Conservation (phyloP, 1,140 invertebrate genomes). For the Penaeus vannamei region DNA sequence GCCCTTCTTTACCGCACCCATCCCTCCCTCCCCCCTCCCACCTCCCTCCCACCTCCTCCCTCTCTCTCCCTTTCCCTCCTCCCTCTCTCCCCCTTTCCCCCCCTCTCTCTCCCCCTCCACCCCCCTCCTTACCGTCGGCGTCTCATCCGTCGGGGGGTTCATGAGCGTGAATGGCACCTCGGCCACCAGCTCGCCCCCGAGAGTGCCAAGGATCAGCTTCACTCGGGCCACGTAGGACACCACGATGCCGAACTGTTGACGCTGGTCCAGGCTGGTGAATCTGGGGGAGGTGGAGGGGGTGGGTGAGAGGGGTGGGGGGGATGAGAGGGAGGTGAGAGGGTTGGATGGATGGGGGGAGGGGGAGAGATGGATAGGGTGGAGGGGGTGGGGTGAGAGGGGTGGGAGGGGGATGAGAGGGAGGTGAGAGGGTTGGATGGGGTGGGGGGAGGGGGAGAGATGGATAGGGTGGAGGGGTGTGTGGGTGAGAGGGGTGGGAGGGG, state of each 20-base stretch:
- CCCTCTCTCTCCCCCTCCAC: no score
- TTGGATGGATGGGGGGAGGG: not conserved
- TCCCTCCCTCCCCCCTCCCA: no score
- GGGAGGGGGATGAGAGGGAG: no score
- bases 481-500: no score
- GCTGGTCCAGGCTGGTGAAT: constrained; percentile 83
- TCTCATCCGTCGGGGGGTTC: constrained; percentile 78
- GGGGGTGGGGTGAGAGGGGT: no score
- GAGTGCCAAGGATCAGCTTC: constrained; percentile 92
- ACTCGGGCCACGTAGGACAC: constrained; percentile 94
- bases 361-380: not conserved
- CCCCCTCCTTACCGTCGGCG: constrained; percentile 26
- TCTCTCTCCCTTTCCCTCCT: no score
- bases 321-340: not conserved
- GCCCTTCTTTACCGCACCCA: no score
- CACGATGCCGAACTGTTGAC: constrained; percentile 90
- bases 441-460: no score
- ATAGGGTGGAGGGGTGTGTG: no score
- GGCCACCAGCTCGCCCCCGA: constrained; percentile 93
- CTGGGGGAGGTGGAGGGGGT: constrained; percentile 76
- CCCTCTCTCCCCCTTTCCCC: no score
- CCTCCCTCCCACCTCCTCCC: no score
- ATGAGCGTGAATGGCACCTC: constrained; percentile 98
- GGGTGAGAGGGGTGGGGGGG: not conserved
- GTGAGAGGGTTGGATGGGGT: no score